Base-by-base conservation (phyloP, 2,113 vertebrate genomes). In the Vulpes lagopus region DNA sequence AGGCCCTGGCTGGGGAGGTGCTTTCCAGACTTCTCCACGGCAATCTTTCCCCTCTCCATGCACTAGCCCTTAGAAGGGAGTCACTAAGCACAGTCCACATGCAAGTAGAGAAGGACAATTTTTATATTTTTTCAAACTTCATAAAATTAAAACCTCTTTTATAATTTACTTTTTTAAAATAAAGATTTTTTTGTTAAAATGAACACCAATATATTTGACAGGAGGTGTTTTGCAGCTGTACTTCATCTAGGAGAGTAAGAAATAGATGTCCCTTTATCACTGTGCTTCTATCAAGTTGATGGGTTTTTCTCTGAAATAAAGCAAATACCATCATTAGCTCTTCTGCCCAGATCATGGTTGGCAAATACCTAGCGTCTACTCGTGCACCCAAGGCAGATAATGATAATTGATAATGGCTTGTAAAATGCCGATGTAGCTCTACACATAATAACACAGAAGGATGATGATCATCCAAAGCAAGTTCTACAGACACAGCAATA, bases 381-480 rank as follows among this genome's bases (percentile, higher is more conserved):
- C 8, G 59, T 0, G 0, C 5, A 23, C 8, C 57, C 53, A n/a
- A 0, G 0, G 43, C 71, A 38, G 71, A 67, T 8, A 6, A 79
- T 20, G 71, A 53, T 64, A 62, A 74, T 0, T 43, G 71, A 43
- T 32, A 16, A 91, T 2, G 60, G 38, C 78, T 92, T 32, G 17
- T 51, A 78, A 76, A 55, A 4, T 38, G 30, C 69, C 35, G 23
- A 88, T 12, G 17, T 17, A 57, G 76, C 69, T 51, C 49, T 79
- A 51, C 22, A 65, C 43, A 64, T 64, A 85, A 65, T 16, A 49
- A 55, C 15, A 84, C 0, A 35, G 69, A 85, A 59, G 49, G 57
- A 17, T 11, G 22, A n/a, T 20, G 22, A n/a, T 20, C 10, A 23
- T 23, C 71, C 82, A 74, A 69, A 71, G 30, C 55, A 71, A 80